Percentiles rank a stretch among this genome's conserved stretches.
phyloP scores from a whole-genome alignment of 2,888 invertebrate species.

The Pollenia amentaria region DNA sequence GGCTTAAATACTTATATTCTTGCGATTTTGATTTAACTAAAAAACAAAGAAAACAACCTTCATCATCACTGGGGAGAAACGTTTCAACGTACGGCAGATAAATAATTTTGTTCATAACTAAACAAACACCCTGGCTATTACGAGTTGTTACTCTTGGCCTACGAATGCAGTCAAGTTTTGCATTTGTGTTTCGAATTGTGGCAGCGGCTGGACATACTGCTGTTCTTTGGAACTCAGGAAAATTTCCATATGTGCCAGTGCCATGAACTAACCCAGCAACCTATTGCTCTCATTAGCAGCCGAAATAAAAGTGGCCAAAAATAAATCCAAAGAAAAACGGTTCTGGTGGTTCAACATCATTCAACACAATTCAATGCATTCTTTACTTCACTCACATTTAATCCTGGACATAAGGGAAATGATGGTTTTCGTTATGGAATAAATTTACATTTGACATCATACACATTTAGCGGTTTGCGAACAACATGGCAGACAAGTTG shows the following conservation, averaged over 20 bases:
- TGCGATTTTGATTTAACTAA: slow-evolving; percentile 41
- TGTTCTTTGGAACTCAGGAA: slow-evolving; percentile 22
- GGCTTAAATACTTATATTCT: slow-evolving; percentile 59
- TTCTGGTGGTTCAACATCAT: slow-evolving; percentile 50
- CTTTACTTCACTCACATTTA: slow-evolving; percentile 5
- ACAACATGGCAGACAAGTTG: slow-evolving; percentile 59
- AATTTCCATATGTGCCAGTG: slow-evolving; percentile 41
- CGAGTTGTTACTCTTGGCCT: slow-evolving; percentile 51
- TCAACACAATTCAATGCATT: slow-evolving; percentile 5
- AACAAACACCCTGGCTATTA: slow-evolving; percentile 37
- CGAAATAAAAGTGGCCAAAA: slow-evolving; percentile 55
- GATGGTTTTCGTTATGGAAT: slow-evolving; percentile 63
- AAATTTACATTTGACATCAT: slow-evolving; percentile 70
- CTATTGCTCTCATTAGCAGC: slow-evolving; percentile 74
- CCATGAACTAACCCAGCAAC: slow-evolving; percentile 73
- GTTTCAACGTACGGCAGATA: slow-evolving; percentile 14
- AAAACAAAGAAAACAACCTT: slow-evolving; percentile 51
- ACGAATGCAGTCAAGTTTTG: slow-evolving; percentile 24
- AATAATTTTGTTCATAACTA: slow-evolving; percentile 40
- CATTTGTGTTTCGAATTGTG: slow-evolving; percentile 8
- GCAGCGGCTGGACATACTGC: slow-evolving; percentile 36
- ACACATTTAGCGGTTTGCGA: slow-evolving; percentile 25
- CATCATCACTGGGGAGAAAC: slow-evolving; percentile 47
- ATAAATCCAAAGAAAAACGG: slow-evolving; percentile 22
- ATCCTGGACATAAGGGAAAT: slow-evolving; percentile 60